Evolutionary conservation across 2,888 invertebrate species (phyloP).

Genomic region (Didymodactylos carnosus): DNA sequence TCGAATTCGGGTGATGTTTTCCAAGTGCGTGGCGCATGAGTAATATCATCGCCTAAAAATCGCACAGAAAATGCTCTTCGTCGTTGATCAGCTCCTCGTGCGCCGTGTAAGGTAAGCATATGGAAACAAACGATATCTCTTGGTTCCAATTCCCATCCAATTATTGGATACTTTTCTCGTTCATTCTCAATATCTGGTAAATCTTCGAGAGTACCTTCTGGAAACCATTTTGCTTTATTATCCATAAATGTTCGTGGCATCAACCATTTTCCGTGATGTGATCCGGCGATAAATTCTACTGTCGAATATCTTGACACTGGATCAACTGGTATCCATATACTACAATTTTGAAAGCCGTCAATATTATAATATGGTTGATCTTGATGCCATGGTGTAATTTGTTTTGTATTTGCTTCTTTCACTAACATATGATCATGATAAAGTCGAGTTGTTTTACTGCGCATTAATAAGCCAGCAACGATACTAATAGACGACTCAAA

Average conservation of each 20-base stretch:
- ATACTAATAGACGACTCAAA: slow-evolving; percentile 22
- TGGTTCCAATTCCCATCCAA: slow-evolving; percentile 14
- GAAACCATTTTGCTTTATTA: neutral
- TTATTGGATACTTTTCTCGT: neutral
- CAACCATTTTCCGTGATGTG: neutral
- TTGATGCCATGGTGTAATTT: neutral
- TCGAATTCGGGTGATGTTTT: neutral
- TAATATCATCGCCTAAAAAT: neutral
- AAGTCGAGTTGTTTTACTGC: slow-evolving; percentile 17
- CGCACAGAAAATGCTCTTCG: neutral
- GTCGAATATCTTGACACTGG: neutral
- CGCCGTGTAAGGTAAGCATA: slow-evolving; percentile 19
- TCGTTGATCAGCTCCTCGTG: slow-evolving; percentile 11
- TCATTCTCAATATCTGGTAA: slow-evolving; percentile 19
- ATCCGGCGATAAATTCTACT: neutral
- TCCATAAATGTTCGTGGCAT: neutral
- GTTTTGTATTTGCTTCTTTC: neutral
- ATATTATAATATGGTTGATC: neutral
- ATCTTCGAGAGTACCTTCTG: slow-evolving; percentile 14
- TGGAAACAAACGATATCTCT: slow-evolving; percentile 20
- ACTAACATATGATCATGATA: neutral
- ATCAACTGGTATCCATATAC: neutral
- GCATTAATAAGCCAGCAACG: slow-evolving; percentile 21
- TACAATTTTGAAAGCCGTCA: slow-evolving; percentile 18
- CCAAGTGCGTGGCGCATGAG: neutral